Evolutionary conservation across 53 echinoderm and acorn worm genomes (phyloP).

Genomic region (Henricia sp.): DNA sequence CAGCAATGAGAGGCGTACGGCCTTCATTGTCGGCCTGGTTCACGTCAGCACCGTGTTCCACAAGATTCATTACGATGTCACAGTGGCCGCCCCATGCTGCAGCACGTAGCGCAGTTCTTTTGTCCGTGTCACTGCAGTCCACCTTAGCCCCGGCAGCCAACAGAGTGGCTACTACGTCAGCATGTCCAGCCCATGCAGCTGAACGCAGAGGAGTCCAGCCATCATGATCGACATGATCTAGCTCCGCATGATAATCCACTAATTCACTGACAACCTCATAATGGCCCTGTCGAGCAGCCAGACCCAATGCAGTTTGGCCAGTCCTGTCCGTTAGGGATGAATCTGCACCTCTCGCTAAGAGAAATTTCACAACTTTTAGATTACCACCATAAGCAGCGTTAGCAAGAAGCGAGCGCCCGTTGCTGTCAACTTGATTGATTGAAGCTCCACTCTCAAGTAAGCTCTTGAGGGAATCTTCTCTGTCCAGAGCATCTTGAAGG

Average conservation of each 20-base stretch:
- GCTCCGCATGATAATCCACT: constrained; percentile 75
- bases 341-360: constrained; percentile 84
- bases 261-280: constrained; percentile 82
- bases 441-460: constrained; percentile 95
- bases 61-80: constrained; percentile 92
- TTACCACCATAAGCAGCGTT: constrained; percentile 97
- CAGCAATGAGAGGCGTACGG: constrained; percentile 97
- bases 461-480: constrained; percentile 85
- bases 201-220: constrained; percentile 99
- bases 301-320: constrained; percentile 91
- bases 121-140: constrained; percentile 94
- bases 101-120: constrained; percentile 93
- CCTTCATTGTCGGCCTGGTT: constrained; percentile 98
- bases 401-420: constrained; percentile 94
- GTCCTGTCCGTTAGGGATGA: constrained; percentile 85
- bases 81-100: constrained; percentile 99
- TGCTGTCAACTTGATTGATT: constrained; percentile 94
- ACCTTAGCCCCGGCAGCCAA: constrained; percentile 94
- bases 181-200: constrained; percentile 99
- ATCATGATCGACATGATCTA: constrained; percentile 98
- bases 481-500: constrained; percentile 91
- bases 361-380: constrained; percentile 87
- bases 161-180: constrained; percentile 91
- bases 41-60: constrained; percentile 93
- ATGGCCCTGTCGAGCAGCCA: constrained; percentile 93